A percentile compares a stretch with the other conserved stretches of the same genome.
These are phyloP conservation scores for Zapus hudsonius DNA, from an alignment of 2,113 vertebrate species.

Conservation along the genomic window DNA sequence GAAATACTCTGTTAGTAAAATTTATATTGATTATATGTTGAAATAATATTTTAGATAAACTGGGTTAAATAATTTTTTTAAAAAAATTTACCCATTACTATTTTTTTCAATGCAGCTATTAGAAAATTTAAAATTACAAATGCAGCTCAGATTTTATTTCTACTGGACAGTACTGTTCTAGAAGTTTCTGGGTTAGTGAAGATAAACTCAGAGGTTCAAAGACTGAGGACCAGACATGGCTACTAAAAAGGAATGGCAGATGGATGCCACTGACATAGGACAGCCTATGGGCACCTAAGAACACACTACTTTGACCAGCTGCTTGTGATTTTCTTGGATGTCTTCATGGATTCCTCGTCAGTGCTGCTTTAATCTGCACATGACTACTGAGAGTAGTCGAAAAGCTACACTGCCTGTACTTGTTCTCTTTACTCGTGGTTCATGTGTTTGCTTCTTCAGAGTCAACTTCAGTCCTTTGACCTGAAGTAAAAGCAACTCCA, in stretches of 20 bases:
- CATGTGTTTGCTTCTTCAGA: background rate
- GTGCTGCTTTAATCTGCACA: conserved; percentile 6
- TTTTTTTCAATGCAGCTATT: background rate
- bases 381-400: background rate
- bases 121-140: conserved; percentile 42
- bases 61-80: background rate
- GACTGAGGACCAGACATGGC: background rate
- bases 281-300: background rate
- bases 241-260: background rate
- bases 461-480: background rate
- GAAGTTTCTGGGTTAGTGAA: background rate
- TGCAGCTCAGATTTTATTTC: conserved; percentile 15
- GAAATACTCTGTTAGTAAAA: conserved; percentile 53
- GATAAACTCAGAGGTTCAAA: conserved; percentile 34
- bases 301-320: conserved; percentile 20
- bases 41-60: conserved; percentile 35
- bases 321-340: conserved; percentile 35
- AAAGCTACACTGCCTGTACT: background rate
- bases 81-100: conserved; percentile 29
- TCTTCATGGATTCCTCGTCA: background rate
- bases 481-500: background rate
- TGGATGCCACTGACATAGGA: background rate
- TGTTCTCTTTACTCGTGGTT: conserved; percentile 11
- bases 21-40: conserved; percentile 23
- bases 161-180: background rate